Conservation (phyloP, 2,113 vertebrate genomes). For the Australoheros scitulus region DNA sequence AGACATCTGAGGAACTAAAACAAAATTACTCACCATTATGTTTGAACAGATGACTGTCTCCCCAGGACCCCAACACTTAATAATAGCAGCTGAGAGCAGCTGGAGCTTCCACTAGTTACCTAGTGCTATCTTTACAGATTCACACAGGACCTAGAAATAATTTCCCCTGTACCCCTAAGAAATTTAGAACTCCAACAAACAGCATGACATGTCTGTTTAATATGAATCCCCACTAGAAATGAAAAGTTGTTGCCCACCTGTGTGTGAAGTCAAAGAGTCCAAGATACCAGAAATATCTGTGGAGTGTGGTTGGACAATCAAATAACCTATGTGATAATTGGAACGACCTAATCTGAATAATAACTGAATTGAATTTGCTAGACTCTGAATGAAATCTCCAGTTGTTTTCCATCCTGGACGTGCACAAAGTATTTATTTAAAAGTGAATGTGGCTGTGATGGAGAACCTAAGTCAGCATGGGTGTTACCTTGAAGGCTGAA, state of each 20-base stretch:
- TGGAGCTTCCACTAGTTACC: constrained; percentile 16
- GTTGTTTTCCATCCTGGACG: not conserved
- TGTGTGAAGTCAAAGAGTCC: not conserved
- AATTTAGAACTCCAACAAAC: not conserved
- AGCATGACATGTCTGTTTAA: not conserved
- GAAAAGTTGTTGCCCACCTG: not conserved
- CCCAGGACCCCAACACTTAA: not conserved
- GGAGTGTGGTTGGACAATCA: not conserved
- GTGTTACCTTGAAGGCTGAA: constrained; percentile 35
- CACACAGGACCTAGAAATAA: constrained; percentile 9
- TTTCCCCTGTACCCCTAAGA: not conserved
- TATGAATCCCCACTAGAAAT: not conserved
- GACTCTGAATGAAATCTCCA: not conserved
- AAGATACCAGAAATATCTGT: not conserved
- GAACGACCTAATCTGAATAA: not conserved
- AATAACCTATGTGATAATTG: not conserved
- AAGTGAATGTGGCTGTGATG: constrained; percentile 6
- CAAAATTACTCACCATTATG: constrained; percentile 19
- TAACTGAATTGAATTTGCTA: not conserved
- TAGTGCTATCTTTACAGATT: constrained; percentile 25
- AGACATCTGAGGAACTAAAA: not conserved
- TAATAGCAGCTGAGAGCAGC: constrained; percentile 45
- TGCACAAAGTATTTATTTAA: constrained; percentile 7
- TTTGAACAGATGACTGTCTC: constrained; percentile 11
- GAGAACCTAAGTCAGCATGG: constrained; percentile 18